These are phyloP conservation scores for Corynorhinus townsendii DNA, from an alignment of 2,113 vertebrate species.

Conservation along the genomic window DNA sequence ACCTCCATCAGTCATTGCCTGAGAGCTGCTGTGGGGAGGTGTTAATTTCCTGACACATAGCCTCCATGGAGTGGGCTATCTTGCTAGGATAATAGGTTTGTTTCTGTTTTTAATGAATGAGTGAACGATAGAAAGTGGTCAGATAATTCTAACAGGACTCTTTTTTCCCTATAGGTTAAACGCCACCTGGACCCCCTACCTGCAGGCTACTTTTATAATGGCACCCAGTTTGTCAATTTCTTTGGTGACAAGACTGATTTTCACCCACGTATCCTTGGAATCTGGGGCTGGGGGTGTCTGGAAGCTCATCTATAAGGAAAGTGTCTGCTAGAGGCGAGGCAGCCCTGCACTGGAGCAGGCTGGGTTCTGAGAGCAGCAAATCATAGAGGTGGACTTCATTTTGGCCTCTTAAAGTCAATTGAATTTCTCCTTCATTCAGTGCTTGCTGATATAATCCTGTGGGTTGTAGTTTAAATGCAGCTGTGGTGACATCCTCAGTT, in stretches of 20 bases:
- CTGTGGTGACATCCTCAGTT: background rate
- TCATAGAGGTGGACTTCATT: background rate
- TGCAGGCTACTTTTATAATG: constrained; percentile 94
- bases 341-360: background rate
- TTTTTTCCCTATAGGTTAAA: constrained; percentile 78
- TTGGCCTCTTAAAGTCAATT: background rate
- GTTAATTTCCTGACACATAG: background rate
- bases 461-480: background rate
- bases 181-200: constrained; percentile 92
- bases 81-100: background rate
- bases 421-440: background rate
- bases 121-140: background rate
- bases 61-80: background rate
- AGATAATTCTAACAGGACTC: constrained; percentile 40
- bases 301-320: background rate
- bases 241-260: constrained; percentile 93
- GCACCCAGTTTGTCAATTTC: constrained; percentile 92
- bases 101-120: constrained; percentile 8
- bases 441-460: background rate
- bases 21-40: background rate
- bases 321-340: background rate
- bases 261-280: constrained; percentile 94
- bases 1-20: background rate
- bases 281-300: background rate
- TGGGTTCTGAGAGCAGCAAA: background rate